Base-by-base conservation (phyloP, 2,113 vertebrate genomes). In the Menura novaehollandiae region DNA sequence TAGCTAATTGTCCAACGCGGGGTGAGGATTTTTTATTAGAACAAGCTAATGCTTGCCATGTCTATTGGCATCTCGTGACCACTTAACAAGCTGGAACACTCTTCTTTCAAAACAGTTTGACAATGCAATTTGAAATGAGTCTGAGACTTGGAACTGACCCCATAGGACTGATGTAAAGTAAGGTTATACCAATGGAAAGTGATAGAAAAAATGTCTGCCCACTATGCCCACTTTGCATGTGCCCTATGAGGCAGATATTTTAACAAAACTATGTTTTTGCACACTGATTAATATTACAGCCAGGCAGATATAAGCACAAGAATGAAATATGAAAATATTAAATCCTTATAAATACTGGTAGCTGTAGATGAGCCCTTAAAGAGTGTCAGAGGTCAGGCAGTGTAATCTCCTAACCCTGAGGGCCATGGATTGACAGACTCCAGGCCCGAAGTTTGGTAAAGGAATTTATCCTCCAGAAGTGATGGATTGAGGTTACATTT, bases 401-500 rank as follows among this genome's bases (percentile, higher is more conserved):
- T 41, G 52, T 71, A 93, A 78, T 81, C 39, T 78, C 68, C n/a
- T 85, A 89, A 79, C 35, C 19, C 51, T 46, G 19, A 78, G 68
- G 66, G 19, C 62, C 41, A 76, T 23, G 49, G 53, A 49, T n/a
- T 49, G 89, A 91, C n/a, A 91, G 62, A 69, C 7, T 94, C 69
- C 87, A 89, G 87, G 66, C 59, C 28, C 76, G 23, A 73, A 43
- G 58, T 56, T 43, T 41, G 52, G 66, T 63, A 63, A 58, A 81
- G 35, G 72, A 86, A 91, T 93, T 96, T 77, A 43, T 77, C 74
- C 86, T 87, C 15, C 73, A 41, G 64, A 81, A 89, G n/a, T 82
- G 91, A 93, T 85, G 69, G 58, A 89, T 56, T 73, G 78, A 89
- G 91, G 69, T 89, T 76, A 62, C 52, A 13, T 67, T 92, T 95